Conservation (phyloP, 2,797 vertebrate species). For the Enteromius trimaculatus region DNA sequence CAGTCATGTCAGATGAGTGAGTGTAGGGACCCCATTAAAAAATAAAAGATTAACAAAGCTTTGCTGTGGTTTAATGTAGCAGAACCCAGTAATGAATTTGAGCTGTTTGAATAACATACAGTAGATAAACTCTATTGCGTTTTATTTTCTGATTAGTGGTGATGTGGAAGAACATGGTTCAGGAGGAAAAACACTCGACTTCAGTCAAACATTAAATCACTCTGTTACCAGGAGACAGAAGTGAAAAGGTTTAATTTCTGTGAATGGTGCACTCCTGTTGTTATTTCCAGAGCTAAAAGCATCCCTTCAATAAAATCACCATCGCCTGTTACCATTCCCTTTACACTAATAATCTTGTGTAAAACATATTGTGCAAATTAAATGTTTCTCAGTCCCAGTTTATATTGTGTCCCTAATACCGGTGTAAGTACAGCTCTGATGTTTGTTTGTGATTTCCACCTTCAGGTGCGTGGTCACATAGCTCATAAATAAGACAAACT, state of each 20-base stretch:
- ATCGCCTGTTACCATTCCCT: too few species aligned
- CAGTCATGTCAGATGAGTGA: neutral
- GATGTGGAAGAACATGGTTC: neutral
- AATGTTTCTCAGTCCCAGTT: too few species aligned
- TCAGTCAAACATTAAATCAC: neutral
- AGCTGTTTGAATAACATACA: neutral
- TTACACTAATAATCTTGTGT: too few species aligned
- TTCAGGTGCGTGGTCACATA: too few species aligned
- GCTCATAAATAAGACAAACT: too few species aligned
- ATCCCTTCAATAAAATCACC: too few species aligned
- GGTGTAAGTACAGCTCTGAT: too few species aligned
- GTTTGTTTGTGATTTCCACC: too few species aligned
- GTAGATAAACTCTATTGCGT: neutral
- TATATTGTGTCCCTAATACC: too few species aligned
- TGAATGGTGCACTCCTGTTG: neutral
- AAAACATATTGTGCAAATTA: too few species aligned
- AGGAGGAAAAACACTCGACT: neutral
- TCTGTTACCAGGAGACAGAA: neutral
- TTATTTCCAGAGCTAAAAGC: neutral
- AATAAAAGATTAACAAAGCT: neutral
- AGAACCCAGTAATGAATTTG: neutral
- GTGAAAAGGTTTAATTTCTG: neutral
- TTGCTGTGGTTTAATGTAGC: neutral
- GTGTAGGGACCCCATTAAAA: neutral
- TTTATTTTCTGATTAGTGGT: neutral